Evolutionary conservation across 2,888 invertebrate genomes (phyloP).

Genomic region (Tuta absoluta): DNA sequence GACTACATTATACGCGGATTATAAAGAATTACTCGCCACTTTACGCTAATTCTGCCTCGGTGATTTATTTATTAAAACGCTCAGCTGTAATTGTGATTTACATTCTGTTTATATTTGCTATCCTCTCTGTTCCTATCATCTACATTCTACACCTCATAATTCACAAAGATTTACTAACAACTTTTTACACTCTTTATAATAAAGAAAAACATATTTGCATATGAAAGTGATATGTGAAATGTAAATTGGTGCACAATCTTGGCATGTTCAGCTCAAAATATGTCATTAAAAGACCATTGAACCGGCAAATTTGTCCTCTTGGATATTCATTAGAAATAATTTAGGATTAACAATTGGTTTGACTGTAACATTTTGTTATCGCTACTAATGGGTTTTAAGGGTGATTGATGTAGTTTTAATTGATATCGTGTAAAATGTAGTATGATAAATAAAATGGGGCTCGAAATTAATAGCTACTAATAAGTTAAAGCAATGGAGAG

Average conservation of each 20-base stretch:
- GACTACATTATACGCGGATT: constrained; percentile 60
- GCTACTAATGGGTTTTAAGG: constrained; percentile 7
- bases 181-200: constrained; percentile 23
- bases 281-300: constrained; percentile 57
- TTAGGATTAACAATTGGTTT: constrained; percentile 24
- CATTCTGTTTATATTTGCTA: constrained; percentile 44
- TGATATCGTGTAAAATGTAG: neutral
- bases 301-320: constrained; percentile 37
- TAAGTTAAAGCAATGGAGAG: too few species aligned
- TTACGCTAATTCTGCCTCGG: constrained; percentile 49
- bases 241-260: constrained; percentile 45
- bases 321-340: constrained; percentile 10
- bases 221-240: constrained; percentile 36
- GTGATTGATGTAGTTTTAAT: constrained; percentile 21
- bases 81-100: constrained; percentile 51
- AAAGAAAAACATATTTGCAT: constrained; percentile 28
- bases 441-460: too few species aligned
- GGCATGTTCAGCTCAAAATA: constrained; percentile 43
- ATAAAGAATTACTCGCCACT: constrained; percentile 56
- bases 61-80: constrained; percentile 47
- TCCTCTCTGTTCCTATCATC: constrained; percentile 32
- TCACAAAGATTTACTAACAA: constrained; percentile 36
- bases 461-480: neutral
- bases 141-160: constrained; percentile 34
- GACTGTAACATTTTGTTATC: constrained; percentile 21